Conservation (phyloP, 2,797 vertebrate genomes). For the Macrochelys suwanniensis region DNA sequence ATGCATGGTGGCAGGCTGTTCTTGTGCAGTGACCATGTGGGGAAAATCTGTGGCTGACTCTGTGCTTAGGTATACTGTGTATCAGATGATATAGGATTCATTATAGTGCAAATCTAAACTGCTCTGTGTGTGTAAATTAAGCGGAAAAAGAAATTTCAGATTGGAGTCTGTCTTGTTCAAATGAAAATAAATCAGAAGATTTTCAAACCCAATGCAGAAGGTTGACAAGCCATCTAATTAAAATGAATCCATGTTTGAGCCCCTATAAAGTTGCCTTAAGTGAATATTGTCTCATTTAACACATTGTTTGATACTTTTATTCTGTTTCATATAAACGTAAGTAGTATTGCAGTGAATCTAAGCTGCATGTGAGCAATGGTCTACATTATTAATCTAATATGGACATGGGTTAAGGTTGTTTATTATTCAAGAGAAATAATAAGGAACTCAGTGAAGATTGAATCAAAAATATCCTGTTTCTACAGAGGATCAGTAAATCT, state of each 20-base stretch:
- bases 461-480: not conserved
- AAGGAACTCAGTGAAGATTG: not conserved
- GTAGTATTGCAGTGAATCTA: not conserved
- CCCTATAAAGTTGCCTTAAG: not conserved
- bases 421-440: not conserved
- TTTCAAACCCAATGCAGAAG: not conserved
- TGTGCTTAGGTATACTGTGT: fast-evolving
- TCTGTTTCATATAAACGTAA: not conserved
- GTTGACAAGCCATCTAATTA: not conserved
- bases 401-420: not conserved
- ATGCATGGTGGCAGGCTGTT: not conserved
- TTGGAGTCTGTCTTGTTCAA: not conserved
- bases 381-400: not conserved
- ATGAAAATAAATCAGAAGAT: not conserved
- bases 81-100: not conserved
- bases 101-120: not conserved
- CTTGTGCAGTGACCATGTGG: not conserved
- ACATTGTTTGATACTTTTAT: not conserved
- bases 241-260: not conserved
- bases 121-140: not conserved
- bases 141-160: not conserved
- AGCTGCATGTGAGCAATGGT: not conserved
- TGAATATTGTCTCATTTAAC: not conserved
- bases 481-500: not conserved
- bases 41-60: not conserved